Evolutionary conservation across 2,888 invertebrate species (phyloP).

Genomic region (Pyralis farinalis): DNA sequence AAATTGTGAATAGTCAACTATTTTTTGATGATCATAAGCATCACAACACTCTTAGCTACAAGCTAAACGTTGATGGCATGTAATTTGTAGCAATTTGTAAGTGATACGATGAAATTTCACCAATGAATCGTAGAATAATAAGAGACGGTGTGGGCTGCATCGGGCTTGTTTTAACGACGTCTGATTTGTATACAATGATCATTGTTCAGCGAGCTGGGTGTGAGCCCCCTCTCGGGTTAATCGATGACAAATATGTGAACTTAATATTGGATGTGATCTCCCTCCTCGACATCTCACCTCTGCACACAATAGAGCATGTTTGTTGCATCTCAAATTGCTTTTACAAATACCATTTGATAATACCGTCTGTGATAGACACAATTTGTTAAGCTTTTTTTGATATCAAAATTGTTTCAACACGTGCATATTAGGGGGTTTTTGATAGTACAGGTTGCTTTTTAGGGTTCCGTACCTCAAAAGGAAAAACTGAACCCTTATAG

Average conservation of each 20-base stretch:
- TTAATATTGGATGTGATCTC: constrained; percentile 17
- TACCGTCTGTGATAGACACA: too few relatives aligned
- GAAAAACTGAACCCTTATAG: too few relatives aligned
- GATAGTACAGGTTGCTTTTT: too few relatives aligned
- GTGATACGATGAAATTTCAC: constrained; percentile 14
- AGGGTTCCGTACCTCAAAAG: too few relatives aligned
- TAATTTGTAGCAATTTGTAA: constrained; percentile 1
- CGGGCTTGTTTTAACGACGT: constrained; percentile 38
- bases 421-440: too few relatives aligned
- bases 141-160: constrained; percentile 40
- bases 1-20: too few relatives aligned
- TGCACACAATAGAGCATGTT: constrained; percentile 14
- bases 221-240: constrained; percentile 32
- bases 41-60: too few relatives aligned
- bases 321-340: too few relatives aligned
- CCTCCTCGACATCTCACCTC: constrained; percentile 2
- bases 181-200: constrained; percentile 78
- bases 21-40: too few relatives aligned
- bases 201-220: constrained; percentile 54
- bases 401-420: too few relatives aligned
- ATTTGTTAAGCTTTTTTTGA: too few relatives aligned
- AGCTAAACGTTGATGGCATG: background rate
- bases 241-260: constrained; percentile 40
- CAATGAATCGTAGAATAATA: constrained; percentile 26
- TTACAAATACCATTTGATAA: too few relatives aligned